Conservation (phyloP, 2,888 invertebrate species). For the Dynastes tityus region DNA sequence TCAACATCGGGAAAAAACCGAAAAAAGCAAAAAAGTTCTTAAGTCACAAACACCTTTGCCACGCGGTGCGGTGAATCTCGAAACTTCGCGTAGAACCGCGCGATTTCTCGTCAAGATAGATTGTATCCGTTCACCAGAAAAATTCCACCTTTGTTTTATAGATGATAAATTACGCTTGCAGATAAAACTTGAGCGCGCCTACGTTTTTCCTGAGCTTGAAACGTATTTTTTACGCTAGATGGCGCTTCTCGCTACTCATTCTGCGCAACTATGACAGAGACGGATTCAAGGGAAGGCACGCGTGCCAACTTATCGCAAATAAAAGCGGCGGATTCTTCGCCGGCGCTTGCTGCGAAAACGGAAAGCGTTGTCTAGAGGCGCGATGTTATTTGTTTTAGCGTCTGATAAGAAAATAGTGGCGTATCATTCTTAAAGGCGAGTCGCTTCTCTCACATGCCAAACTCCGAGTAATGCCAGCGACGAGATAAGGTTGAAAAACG, state of each 20-base stretch:
- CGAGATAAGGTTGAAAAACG: slow-evolving; percentile 52
- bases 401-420: slow-evolving; percentile 30
- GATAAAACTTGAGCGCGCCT: slow-evolving; percentile 21
- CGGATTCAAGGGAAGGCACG: slow-evolving; percentile 22
- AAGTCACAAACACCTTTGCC: slow-evolving; percentile 28
- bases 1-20: background rate
- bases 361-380: slow-evolving; percentile 21
- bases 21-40: slow-evolving; percentile 23
- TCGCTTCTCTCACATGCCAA: slow-evolving; percentile 47
- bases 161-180: slow-evolving; percentile 39
- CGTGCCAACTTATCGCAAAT: slow-evolving; percentile 31
- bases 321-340: slow-evolving; percentile 14
- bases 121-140: slow-evolving; percentile 26
- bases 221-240: slow-evolving; percentile 24
- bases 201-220: slow-evolving; percentile 14
- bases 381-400: slow-evolving; percentile 41
- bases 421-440: slow-evolving; percentile 21
- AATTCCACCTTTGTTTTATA: slow-evolving; percentile 41
- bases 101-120: slow-evolving; percentile 40
- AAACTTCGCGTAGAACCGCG: slow-evolving; percentile 4
- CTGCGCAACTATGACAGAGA: slow-evolving; percentile 28
- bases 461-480: slow-evolving; percentile 47
- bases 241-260: slow-evolving; percentile 12
- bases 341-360: slow-evolving; percentile 16
- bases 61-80: slow-evolving; percentile 6